A percentile compares a stretch with the other conserved stretches of the same genome.
phyloP scores from a whole-genome alignment of 2,888 invertebrate species.

The Deilephila elpenor region DNA sequence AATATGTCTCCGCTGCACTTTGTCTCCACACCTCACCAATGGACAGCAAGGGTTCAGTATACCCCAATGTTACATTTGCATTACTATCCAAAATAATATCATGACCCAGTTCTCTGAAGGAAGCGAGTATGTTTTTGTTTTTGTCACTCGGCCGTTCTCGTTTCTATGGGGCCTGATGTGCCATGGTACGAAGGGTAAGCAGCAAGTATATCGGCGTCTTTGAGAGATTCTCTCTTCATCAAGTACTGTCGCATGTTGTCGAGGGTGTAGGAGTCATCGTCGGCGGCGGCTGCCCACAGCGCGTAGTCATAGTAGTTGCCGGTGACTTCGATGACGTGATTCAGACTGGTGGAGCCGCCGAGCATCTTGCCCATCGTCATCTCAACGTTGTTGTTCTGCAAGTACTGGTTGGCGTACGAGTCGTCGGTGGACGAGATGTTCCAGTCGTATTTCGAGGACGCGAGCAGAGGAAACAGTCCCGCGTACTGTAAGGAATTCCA shows the following conservation, averaged over 20 bases:
- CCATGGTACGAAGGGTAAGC: slow-evolving; percentile 42
- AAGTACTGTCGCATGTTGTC: slow-evolving; percentile 49
- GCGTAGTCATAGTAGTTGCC: slow-evolving; percentile 49
- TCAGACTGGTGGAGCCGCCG: slow-evolving; percentile 56
- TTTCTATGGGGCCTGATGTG: slow-evolving; percentile 44
- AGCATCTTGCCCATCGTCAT: slow-evolving; percentile 57
- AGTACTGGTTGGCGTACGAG: slow-evolving; percentile 42
- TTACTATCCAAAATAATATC: slow-evolving; percentile 41
- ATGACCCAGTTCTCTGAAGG: slow-evolving; percentile 46
- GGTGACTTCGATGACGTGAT: slow-evolving; percentile 49
- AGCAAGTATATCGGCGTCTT: slow-evolving; percentile 41
- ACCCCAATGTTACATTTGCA: slow-evolving; percentile 42
- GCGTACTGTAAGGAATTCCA: slow-evolving; percentile 42
- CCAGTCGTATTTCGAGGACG: slow-evolving; percentile 46
- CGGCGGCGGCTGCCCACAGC: slow-evolving; percentile 46
- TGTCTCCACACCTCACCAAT: slow-evolving; percentile 46
- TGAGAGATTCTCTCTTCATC: slow-evolving; percentile 52
- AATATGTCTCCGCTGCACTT: slow-evolving; percentile 45
- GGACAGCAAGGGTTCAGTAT: slow-evolving; percentile 43
- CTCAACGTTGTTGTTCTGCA: slow-evolving; percentile 32
- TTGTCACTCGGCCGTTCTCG: slow-evolving; percentile 39
- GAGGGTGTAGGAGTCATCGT: slow-evolving; percentile 50
- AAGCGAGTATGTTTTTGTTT: slow-evolving; percentile 37
- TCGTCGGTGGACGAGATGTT: slow-evolving; percentile 49
- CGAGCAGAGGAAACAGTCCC: slow-evolving; percentile 45